Percentiles rank a stretch among this genome's conserved stretches.
These are phyloP conservation scores for Hecatera dysodea DNA, from an alignment of 2,888 invertebrate genomes.

Conservation along the genomic window DNA sequence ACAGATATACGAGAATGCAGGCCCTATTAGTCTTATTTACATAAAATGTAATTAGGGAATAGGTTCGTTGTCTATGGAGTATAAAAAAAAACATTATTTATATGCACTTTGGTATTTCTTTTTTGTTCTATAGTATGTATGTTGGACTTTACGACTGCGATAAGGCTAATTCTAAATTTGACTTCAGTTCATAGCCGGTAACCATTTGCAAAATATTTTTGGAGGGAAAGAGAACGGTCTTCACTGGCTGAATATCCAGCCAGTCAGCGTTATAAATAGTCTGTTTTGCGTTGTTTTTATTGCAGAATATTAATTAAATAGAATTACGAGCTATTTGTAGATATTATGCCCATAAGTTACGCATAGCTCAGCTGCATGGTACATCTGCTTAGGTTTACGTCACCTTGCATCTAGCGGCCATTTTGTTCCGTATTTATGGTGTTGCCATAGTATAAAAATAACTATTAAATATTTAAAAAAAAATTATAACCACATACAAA, in stretches of 20 bases:
- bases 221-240: not conserved
- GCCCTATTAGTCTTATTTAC: conserved; percentile 54
- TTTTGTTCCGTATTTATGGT: conserved; percentile 8
- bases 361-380: not conserved
- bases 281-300: conserved; percentile 1
- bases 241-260: too few relatives aligned
- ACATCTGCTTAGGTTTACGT: not conserved
- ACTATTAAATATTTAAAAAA: conserved; percentile 1
- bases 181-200: not conserved
- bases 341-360: not conserved
- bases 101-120: conserved; percentile 9
- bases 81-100: conserved; percentile 27
- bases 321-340: conserved; percentile 7
- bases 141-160: not conserved
- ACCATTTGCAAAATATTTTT: not conserved
- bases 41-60: conserved; percentile 39
- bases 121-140: not conserved
- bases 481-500: conserved; percentile 24
- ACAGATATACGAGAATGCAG: conserved; percentile 61
- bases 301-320: conserved; percentile 20
- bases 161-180: conserved; percentile 6
- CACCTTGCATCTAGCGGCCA: not conserved
- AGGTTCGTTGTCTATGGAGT: conserved; percentile 23
- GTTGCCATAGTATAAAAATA: conserved; percentile 21
- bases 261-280: not conserved